A percentile compares a stretch with the other conserved stretches of the same genome.
Conservation (phyloP, 2,888 invertebrate genomes). For the Drosophila kambysellisi region DNA sequence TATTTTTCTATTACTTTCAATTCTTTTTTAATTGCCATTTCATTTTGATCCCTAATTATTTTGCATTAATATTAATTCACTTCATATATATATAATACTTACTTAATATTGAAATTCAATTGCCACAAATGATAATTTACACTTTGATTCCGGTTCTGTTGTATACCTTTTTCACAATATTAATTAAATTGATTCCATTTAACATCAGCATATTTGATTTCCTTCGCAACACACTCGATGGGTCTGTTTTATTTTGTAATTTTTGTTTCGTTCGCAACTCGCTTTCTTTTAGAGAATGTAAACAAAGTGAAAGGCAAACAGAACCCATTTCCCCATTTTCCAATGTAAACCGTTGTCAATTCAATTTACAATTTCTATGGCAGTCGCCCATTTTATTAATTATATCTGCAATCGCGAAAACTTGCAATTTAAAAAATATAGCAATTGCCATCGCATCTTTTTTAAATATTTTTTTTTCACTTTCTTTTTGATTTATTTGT, state of each 20-base stretch:
- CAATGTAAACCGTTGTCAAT: constrained; percentile 39
- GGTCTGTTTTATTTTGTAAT: constrained; percentile 1
- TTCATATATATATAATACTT: background rate
- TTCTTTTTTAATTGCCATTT: too few species aligned
- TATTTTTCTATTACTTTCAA: too few species aligned
- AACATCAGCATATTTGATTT: background rate
- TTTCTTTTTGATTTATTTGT: constrained; percentile 51
- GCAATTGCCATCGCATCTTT: constrained; percentile 23
- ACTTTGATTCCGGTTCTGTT: background rate
- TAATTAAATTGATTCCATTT: constrained; percentile 32
- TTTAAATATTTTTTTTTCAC: constrained; percentile 40
- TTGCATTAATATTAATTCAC: background rate
- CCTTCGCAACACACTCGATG: background rate
- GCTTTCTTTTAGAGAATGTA: constrained; percentile 1
- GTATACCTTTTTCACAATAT: background rate
- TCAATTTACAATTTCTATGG: constrained; percentile 68
- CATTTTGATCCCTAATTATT: too few species aligned
- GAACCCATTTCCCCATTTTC: constrained; percentile 1
- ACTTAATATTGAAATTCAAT: background rate
- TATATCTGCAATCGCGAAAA: constrained; percentile 52
- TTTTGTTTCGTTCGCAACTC: constrained; percentile 15
- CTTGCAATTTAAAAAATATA: constrained; percentile 11
- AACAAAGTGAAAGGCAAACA: constrained; percentile 9
- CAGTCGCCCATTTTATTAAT: constrained; percentile 50
- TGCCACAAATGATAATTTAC: background rate